These are phyloP conservation scores for Vidua macroura DNA, from an alignment of 2,113 vertebrate genomes.

Conservation along the genomic window DNA sequence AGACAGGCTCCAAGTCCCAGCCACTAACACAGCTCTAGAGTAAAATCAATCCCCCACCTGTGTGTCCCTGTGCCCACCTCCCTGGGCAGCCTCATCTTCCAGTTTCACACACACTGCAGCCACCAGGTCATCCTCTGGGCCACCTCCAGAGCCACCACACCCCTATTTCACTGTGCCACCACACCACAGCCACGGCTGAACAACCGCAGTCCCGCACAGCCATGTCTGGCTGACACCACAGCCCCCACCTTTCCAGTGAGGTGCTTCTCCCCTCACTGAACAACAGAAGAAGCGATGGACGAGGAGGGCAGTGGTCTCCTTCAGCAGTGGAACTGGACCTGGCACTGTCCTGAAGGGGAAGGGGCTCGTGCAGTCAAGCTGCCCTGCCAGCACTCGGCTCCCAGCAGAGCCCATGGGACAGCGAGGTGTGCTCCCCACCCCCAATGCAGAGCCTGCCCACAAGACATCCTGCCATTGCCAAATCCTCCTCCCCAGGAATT, in stretches of 20 bases:
- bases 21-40: neutral
- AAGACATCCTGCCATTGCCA: slow-evolving; percentile 7
- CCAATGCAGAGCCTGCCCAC: neutral
- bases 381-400: rapidly evolving
- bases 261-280: neutral
- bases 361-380: rapidly evolving
- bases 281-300: neutral
- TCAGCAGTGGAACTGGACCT: neutral
- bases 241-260: neutral
- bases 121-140: neutral
- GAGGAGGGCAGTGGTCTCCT: neutral
- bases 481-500: slow-evolving; percentile 39
- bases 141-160: neutral
- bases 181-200: neutral
- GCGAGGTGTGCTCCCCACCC: neutral
- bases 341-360: neutral
- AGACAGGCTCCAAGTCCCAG: neutral
- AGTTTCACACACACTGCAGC: neutral
- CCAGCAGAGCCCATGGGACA: neutral
- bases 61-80: neutral
- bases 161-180: neutral
- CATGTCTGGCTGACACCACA: rapidly evolving
- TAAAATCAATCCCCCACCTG: neutral
- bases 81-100: neutral
- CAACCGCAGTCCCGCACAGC: neutral